Percentiles rank a stretch among this genome's conserved stretches.
These are phyloP conservation scores for Xestia c-nigrum DNA, from an alignment of 2,888 invertebrate species.

Conservation along the genomic window DNA sequence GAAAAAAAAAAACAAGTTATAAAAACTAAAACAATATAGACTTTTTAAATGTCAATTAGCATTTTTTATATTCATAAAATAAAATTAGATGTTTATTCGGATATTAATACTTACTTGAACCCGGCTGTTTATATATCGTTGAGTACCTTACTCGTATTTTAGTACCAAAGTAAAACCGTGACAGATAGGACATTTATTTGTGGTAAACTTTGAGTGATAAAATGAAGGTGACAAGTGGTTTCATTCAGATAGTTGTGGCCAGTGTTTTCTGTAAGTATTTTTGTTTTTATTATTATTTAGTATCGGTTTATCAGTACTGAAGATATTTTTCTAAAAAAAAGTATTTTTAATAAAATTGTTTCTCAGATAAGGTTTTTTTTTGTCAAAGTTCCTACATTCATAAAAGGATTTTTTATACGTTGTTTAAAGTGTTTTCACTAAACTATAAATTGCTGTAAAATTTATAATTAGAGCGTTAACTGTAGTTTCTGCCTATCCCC, in stretches of 20 bases:
- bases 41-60: background rate
- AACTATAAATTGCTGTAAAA: background rate
- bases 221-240: slow-evolving; percentile 24
- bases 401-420: background rate
- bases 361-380: too few relatives aligned
- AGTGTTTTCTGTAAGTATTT: slow-evolving; percentile 28
- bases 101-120: too few relatives aligned
- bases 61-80: background rate
- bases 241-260: slow-evolving; percentile 15
- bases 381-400: background rate
- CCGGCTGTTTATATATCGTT: slow-evolving; percentile 14
- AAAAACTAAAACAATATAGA: too few relatives aligned
- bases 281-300: background rate
- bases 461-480: background rate
- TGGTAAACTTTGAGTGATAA: background rate
- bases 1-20: too few relatives aligned
- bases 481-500: background rate
- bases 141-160: background rate
- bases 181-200: background rate
- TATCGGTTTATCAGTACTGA: background rate
- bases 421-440: background rate
- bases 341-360: background rate
- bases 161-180: slow-evolving; percentile 11
- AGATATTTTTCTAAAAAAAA: background rate
- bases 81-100: background rate